Evolutionary conservation across 2,888 invertebrate species (phyloP), one percentile per base, ranked within the genome.

Genomic region (Caenorhabditis sp.): DNA sequence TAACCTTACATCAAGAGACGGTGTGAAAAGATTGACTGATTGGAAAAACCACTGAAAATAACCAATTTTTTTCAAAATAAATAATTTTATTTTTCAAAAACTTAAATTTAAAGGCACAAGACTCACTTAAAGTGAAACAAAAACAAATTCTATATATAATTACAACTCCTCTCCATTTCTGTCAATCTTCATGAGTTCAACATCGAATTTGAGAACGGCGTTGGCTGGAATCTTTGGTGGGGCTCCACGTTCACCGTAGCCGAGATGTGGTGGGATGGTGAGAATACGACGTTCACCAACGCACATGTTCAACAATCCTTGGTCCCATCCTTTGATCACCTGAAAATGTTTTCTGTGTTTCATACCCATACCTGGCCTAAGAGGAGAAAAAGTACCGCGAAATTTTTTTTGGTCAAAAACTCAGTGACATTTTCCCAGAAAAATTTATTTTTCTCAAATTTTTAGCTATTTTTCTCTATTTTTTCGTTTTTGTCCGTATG

Each of bases 261-360:
- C 95, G 77, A 95, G 89, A 83, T 94, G 93, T 12, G 94, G 91
- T 17, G 94, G 94, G 83, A 95, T 93, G 3, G 94, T 93, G 51
- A 95, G 89, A 86, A 93, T 93, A 62, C 94, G 91, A 87, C 93
- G 93, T 88, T 95, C 94, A 53, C 93, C 93, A 51, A 78, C 83
- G 51, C 81, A 83, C 83, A 81, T 89, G 91, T 93, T 93, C 72
- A 94, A 90, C 1, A 95, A 90, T 0, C 94, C 94, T 89, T 94
- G 93, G 83, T 95, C 94, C 94, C 94, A 94, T 51, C 94, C 94
- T 88, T 93, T 93, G 79, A 95, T 94, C 2, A 94, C 94, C 78
- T 79, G 50, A 26, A 78, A 65, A 43, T 24, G 37, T 51, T n/a
- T 51, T 64, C n/a, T n/a, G n/a, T n/a, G n/a, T n/a, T n/a, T n/a